Percentiles rank a stretch among this genome's conserved stretches.
Evolutionary conservation across 2,888 invertebrate genomes (phyloP).

Genomic region (Pogonocherus hispidulus): DNA sequence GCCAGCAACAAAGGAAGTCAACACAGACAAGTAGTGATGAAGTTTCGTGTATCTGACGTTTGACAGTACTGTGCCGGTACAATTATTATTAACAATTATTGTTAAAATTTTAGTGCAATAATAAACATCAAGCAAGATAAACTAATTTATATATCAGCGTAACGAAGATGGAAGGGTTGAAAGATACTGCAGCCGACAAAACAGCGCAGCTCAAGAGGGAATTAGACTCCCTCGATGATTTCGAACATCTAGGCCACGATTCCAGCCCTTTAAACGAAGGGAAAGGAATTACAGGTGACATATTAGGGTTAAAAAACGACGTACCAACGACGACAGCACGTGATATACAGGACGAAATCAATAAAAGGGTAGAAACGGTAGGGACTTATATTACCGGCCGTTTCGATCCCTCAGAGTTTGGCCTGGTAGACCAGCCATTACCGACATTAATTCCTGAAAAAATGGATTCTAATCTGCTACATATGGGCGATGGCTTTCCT

Average conservation of each 20-base stretch:
- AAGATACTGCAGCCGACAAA: slow-evolving; percentile 35
- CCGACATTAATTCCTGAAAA: slow-evolving; percentile 46
- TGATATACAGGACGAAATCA: slow-evolving; percentile 61
- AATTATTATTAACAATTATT: slow-evolving; percentile 32
- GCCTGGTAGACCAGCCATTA: slow-evolving; percentile 42
- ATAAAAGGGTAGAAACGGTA: slow-evolving; percentile 66
- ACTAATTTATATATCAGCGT: slow-evolving; percentile 33
- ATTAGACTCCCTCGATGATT: slow-evolving; percentile 81
- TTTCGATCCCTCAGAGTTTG: slow-evolving; percentile 48
- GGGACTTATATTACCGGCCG: slow-evolving; percentile 54
- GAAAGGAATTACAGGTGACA: slow-evolving; percentile 63
- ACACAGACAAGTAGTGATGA: slow-evolving; percentile 32
- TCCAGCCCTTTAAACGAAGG: slow-evolving; percentile 66
- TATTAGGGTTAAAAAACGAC: slow-evolving; percentile 59
- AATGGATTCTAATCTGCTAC: slow-evolving; percentile 64
- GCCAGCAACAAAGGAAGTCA: slow-evolving; percentile 45
- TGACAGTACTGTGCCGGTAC: slow-evolving; percentile 52
- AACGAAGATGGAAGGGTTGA: slow-evolving; percentile 41
- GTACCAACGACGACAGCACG: slow-evolving; percentile 51
- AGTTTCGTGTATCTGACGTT: slow-evolving; percentile 46
- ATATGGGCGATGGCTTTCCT: slow-evolving; percentile 65
- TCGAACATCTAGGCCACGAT: slow-evolving; percentile 80
- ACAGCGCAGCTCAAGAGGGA: slow-evolving; percentile 68
- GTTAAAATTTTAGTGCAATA: slow-evolving; percentile 32
- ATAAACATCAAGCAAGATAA: background rate